phyloP scores from a whole-genome alignment of 2,113 vertebrate genomes.

The Psephotus haematonotus region DNA sequence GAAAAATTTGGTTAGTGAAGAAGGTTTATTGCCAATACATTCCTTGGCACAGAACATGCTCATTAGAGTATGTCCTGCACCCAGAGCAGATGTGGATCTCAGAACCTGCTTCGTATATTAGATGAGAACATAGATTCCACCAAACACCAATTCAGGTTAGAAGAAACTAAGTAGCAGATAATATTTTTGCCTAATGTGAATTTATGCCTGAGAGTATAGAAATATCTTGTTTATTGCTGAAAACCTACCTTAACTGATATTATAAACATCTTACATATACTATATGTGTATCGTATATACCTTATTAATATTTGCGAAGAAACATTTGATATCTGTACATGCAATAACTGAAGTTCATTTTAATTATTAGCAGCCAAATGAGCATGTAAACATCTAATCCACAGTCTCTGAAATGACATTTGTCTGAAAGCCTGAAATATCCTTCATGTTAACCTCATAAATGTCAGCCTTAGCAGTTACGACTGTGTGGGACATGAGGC shows the following conservation, averaged over 20 bases:
- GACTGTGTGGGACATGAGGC: conserved; percentile 26
- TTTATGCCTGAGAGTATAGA: neutral
- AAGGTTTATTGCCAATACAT: neutral
- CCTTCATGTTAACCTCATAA: conserved; percentile 35
- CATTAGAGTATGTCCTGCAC: neutral
- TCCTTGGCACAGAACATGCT: neutral
- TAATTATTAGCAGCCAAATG: conserved; percentile 54
- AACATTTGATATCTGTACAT: neutral
- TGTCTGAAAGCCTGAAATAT: conserved; percentile 28
- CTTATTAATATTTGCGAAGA: conserved; percentile 19
- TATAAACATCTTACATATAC: neutral
- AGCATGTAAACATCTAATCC: conserved; percentile 42
- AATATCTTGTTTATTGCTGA: neutral
- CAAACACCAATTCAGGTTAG: neutral
- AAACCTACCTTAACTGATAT: neutral
- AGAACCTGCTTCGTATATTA: neutral
- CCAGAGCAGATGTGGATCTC: neutral
- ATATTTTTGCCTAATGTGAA: conserved; percentile 26
- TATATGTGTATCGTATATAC: neutral
- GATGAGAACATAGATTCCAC: neutral
- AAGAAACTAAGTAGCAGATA: neutral
- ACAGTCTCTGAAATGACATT: conserved; percentile 61
- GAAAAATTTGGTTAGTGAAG: neutral
- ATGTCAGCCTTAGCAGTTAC: conserved; percentile 58
- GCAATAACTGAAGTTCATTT: conserved; percentile 62